Percentiles rank a stretch among this genome's conserved stretches.
These are phyloP conservation scores for Drosophila grimshawi DNA, from an alignment of 1,140 invertebrate species.

Conservation along the genomic window DNA sequence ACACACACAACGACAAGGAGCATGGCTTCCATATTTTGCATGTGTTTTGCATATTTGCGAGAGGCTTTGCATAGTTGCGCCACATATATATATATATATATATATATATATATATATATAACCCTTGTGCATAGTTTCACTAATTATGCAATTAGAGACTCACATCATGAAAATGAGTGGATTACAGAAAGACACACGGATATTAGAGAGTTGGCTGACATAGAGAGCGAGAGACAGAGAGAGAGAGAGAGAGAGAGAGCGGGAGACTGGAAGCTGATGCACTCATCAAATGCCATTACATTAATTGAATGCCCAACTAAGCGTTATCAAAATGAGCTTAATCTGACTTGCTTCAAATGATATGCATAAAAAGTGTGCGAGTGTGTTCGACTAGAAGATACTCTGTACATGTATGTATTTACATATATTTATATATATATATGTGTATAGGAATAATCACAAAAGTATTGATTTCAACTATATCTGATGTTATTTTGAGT, in stretches of 20 bases:
- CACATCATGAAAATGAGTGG: background rate
- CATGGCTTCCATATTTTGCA: background rate
- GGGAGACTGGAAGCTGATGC: background rate
- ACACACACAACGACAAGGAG: background rate
- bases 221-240: background rate
- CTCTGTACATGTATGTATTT: background rate
- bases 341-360: background rate
- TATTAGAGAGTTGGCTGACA: background rate
- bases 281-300: conserved; percentile 14
- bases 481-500: too few relatives aligned
- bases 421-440: background rate
- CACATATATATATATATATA: conserved; percentile 4
- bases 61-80: conserved; percentile 39
- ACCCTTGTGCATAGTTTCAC: conserved; percentile 46
- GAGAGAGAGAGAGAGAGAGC: background rate
- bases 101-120: background rate
- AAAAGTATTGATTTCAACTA: too few relatives aligned
- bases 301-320: conserved; percentile 5
- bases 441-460: background rate
- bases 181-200: background rate
- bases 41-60: conserved; percentile 48
- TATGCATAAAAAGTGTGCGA: background rate
- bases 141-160: conserved; percentile 23
- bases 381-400: background rate
- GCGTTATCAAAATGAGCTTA: background rate